These are phyloP conservation scores for Hirundo rustica DNA, from an alignment of 2,797 vertebrate genomes.

Conservation along the genomic window DNA sequence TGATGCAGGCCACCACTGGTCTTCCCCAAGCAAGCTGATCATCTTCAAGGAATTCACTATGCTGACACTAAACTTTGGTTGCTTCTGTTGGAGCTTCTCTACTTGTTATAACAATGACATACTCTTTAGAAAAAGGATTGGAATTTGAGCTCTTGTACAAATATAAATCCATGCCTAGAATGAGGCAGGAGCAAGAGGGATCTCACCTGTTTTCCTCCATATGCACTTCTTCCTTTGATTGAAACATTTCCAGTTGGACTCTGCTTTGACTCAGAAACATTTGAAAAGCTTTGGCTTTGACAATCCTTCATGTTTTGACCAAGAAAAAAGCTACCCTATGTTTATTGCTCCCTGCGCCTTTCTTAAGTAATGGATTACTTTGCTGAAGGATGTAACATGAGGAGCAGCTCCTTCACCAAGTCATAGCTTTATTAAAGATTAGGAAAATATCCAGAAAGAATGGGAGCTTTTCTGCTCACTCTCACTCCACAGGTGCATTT, in stretches of 20 bases:
- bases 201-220: conserved; percentile 20
- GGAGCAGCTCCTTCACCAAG: background rate
- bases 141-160: background rate
- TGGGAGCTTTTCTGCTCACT: background rate
- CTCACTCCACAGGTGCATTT: conserved; percentile 22
- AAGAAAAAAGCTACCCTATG: background rate
- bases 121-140: background rate
- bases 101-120: background rate
- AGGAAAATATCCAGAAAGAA: background rate
- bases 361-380: background rate
- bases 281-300: background rate
- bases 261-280: background rate
- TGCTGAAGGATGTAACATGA: background rate
- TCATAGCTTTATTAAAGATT: conserved; percentile 6
- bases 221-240: background rate
- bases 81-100: background rate
- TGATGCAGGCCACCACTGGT: background rate
- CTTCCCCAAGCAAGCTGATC: background rate
- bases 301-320: background rate
- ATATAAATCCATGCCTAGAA: background rate
- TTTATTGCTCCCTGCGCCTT: conserved; percentile 2
- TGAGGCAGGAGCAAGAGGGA: background rate
- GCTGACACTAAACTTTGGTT: background rate
- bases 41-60: background rate
- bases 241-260: conserved; percentile 25